Percentiles rank a stretch among this genome's conserved stretches.
These are phyloP conservation scores for Blastobasis lacticolella DNA, from an alignment of 2,888 invertebrate species.

Conservation along the genomic window DNA sequence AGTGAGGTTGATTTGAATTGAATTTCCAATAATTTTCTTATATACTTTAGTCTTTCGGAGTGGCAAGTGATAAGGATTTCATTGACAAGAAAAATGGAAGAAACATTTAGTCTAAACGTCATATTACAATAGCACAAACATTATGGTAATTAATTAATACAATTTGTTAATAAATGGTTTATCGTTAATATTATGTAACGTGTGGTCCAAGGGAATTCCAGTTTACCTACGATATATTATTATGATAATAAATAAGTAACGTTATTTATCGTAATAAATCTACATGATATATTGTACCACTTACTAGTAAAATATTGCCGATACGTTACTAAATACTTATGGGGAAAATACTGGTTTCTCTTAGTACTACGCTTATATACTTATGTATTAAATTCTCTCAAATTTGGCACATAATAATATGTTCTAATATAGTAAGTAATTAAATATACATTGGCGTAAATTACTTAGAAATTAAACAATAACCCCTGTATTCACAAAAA, in stretches of 20 bases:
- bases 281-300: constrained; percentile 21
- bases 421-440: too few species aligned
- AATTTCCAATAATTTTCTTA: too few species aligned
- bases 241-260: background rate
- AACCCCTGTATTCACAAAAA: too few species aligned
- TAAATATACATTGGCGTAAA: too few species aligned
- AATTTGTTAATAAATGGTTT: background rate
- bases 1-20: too few species aligned
- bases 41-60: too few species aligned
- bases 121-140: background rate
- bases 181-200: constrained; percentile 8
- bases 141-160: constrained; percentile 7
- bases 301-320: constrained; percentile 31
- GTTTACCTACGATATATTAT: constrained; percentile 9
- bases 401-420: constrained; percentile 51
- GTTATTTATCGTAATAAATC: constrained; percentile 13
- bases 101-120: background rate
- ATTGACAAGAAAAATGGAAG: background rate
- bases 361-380: constrained; percentile 28
- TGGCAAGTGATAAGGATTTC: background rate
- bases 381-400: constrained; percentile 55
- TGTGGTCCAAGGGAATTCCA: constrained; percentile 33
- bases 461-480: too few species aligned
- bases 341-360: constrained; percentile 44
- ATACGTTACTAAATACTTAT: constrained; percentile 33